Evolutionary conservation across 2,797 vertebrate genomes (phyloP), one percentile per base, ranked within the genome.

Genomic region (Staurois parvus): DNA sequence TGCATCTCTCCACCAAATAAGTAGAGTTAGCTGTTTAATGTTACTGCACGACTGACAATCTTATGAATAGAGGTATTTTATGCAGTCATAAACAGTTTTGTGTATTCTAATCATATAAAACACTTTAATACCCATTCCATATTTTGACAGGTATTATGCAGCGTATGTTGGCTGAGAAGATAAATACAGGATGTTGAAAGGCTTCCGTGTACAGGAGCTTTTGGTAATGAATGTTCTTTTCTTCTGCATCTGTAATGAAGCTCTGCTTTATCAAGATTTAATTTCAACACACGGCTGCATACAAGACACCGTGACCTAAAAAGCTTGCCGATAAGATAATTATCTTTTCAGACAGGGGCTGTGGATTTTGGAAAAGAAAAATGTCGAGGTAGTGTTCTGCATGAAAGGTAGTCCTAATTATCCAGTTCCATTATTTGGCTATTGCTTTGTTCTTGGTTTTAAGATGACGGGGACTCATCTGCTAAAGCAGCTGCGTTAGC

Each of bases 251-350:
- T 67, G 72, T 76, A 83, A 83, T 75, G 72, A 75, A 48, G 81
- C 19, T 32, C 72, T 68, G 37, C 81, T 75, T 83, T 83, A 83
- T 83, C 62, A 76, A 83, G 81, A 83, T 76, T 76, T 83, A 75
- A 83, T 83, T 74, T 82, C 70, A 59, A 83, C 72, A 59, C 40
- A 19, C 28, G 3, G 28, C 59, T 52, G 59, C 72, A 32, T 75
- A 32, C 81, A 68, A 75, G 81, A 75, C 28, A 64, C 19, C 21
- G 37, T 83, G 72, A 83, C 81, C 72, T 75, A 68, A 75, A 83
- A 81, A 83, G 72, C 72, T 64, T 28, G 40, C 81, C 30, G 72
- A 75, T 83, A 83, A 76, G 56, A 48, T 66, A 76, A 83, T 83
- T 75, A 83, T 83, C 59, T 42, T 34, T n/a, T 24, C 59, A 74